phyloP scores from a whole-genome alignment of 2,113 vertebrate genomes.

The Poeciliopsis turrubarensis region DNA sequence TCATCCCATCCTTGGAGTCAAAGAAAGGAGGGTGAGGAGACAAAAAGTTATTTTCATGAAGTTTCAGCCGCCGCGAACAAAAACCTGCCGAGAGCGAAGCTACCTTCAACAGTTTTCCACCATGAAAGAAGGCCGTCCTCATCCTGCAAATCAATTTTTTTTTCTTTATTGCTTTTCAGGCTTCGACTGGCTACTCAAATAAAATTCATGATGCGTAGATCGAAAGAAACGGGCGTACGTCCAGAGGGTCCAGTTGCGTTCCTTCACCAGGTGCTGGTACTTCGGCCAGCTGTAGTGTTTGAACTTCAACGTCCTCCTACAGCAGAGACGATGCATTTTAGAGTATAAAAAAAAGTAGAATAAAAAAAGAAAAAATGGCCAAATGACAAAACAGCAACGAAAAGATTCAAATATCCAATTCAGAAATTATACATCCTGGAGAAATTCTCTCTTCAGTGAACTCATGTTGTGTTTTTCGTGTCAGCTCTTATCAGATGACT shows the following conservation, averaged over 20 bases:
- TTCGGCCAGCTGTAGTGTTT: conserved; percentile 54
- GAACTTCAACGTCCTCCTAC: conserved; percentile 51
- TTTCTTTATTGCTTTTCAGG: neutral
- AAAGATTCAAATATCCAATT: neutral
- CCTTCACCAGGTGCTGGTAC: conserved; percentile 35
- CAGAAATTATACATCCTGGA: no score
- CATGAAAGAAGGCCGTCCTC: conserved; percentile 72
- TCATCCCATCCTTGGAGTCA: conserved; percentile 70
- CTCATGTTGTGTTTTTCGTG: no score
- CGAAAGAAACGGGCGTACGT: conserved; percentile 21
- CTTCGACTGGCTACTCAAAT: neutral
- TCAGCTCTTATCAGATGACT: no score
- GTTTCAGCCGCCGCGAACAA: neutral
- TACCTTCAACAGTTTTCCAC: conserved; percentile 77
- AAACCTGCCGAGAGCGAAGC: neutral
- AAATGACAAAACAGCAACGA: neutral
- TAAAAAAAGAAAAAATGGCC: neutral
- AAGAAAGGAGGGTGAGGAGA: neutral
- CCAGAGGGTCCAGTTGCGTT: conserved; percentile 44
- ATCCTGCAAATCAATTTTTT: conserved; percentile 53
- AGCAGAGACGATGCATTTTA: neutral
- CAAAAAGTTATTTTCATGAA: neutral
- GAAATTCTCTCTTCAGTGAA: neutral
- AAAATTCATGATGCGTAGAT: neutral
- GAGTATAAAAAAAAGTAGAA: no score